Evolutionary conservation across 2,888 invertebrate genomes (phyloP).

Genomic region (Lochmaea capreae): DNA sequence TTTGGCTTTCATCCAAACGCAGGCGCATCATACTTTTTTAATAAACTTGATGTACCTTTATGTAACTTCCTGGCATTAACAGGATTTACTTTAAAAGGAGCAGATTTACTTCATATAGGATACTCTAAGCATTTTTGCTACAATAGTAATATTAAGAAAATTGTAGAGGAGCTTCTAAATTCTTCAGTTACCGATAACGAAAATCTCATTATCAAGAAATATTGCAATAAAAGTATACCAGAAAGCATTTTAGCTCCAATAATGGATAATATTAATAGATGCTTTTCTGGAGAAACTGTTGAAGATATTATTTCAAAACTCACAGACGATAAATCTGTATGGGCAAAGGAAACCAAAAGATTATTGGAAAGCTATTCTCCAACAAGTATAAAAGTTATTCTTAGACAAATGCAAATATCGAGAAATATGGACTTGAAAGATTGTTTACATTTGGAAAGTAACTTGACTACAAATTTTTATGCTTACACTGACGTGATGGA

Average conservation of each 20-base stretch:
- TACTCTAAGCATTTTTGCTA: constrained; percentile 92
- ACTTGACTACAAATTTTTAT: constrained; percentile 10
- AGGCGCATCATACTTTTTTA: constrained; percentile 91
- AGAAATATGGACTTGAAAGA: background rate
- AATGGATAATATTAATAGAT: constrained; percentile 80
- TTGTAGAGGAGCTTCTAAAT: constrained; percentile 74
- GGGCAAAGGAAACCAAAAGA: constrained; percentile 80
- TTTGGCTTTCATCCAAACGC: constrained; percentile 98
- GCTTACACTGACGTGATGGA: background rate
- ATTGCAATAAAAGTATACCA: constrained; percentile 65
- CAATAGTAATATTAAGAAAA: constrained; percentile 71
- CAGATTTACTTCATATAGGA: constrained; percentile 87
- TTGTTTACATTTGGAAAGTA: constrained; percentile 9
- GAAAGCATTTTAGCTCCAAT: constrained; percentile 77
- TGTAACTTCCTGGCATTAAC: constrained; percentile 93
- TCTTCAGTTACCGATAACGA: constrained; percentile 68
- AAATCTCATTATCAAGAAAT: constrained; percentile 71
- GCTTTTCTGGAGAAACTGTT: constrained; percentile 79
- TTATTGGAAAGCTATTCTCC: constrained; percentile 87
- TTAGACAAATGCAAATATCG: constrained; percentile 13
- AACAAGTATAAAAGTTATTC: constrained; percentile 63
- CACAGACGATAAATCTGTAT: constrained; percentile 81
- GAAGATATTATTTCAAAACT: constrained; percentile 84
- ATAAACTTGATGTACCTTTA: constrained; percentile 84
- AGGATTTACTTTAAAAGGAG: constrained; percentile 73